Conservation (phyloP, 2,888 invertebrate species). For the Mimachlamys varia region DNA sequence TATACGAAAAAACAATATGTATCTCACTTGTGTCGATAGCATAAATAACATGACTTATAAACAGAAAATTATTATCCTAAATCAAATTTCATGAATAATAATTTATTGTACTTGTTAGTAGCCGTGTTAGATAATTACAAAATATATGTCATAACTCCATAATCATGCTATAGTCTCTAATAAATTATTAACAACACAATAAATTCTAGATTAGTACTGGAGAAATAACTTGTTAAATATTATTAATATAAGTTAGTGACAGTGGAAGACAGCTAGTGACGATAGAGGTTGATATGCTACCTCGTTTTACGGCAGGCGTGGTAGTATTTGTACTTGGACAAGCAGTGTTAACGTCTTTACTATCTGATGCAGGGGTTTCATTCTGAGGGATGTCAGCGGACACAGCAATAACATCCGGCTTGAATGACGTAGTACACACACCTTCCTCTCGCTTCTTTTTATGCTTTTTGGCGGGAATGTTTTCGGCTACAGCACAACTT, state of each 20-base stretch:
- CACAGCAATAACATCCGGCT: background rate
- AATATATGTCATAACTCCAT: background rate
- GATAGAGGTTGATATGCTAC: constrained; percentile 23
- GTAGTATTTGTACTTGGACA: constrained; percentile 38
- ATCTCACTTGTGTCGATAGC: background rate
- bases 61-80: too few species aligned
- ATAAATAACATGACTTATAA: background rate
- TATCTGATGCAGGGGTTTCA: constrained; percentile 9
- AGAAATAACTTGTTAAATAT: background rate
- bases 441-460: constrained; percentile 58
- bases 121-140: background rate
- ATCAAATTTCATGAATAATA: too few species aligned
- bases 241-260: background rate
- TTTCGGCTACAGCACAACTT: constrained; percentile 55
- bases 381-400: background rate
- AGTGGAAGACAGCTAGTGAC: background rate
- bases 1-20: background rate
- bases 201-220: background rate
- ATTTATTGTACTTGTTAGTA: background rate
- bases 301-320: constrained; percentile 36
- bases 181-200: background rate
- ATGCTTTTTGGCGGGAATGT: constrained; percentile 48
- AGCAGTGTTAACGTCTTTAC: constrained; percentile 36
- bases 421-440: constrained; percentile 45
- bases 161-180: too few species aligned